Percentiles rank a stretch among this genome's conserved stretches.
Evolutionary conservation across 1,140 invertebrate species (phyloP).

Genomic region (Sycobia sp.): DNA sequence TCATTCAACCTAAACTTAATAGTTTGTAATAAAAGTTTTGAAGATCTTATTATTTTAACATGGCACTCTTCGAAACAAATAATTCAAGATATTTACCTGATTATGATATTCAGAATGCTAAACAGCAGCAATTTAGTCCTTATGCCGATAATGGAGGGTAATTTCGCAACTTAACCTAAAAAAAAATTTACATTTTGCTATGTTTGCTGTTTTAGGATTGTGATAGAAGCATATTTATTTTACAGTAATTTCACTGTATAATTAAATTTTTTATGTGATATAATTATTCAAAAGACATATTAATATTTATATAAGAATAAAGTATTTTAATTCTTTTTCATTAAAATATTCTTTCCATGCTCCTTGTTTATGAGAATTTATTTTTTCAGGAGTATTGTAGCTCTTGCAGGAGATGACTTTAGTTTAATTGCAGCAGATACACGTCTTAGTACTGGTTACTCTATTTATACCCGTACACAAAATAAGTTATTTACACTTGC

Average conservation of each 20-base stretch:
- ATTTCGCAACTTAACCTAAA: constrained; percentile 40
- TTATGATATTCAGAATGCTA: constrained; percentile 67
- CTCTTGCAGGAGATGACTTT: constrained; percentile 84
- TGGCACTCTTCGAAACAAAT: constrained; percentile 40
- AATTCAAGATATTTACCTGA: constrained; percentile 64
- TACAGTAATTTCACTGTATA: no score
- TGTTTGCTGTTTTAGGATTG: no score
- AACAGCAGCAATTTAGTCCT: constrained; percentile 71
- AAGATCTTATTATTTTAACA: background rate
- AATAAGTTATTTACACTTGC: constrained; percentile 84
- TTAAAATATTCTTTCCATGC: no score
- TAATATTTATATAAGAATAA: background rate
- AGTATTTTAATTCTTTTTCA: background rate
- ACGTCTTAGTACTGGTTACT: constrained; percentile 88
- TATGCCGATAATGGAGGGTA: constrained; percentile 81
- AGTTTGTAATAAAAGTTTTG: background rate
- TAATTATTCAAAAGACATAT: background rate
- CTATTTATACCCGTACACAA: constrained; percentile 86
- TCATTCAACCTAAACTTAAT: constrained; percentile 16
- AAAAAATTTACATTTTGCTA: constrained; percentile 21
- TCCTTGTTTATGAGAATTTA: no score
- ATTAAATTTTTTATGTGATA: no score
- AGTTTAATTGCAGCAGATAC: constrained; percentile 83
- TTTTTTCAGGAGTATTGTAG: constrained; percentile 77
- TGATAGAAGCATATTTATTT: no score